A percentile compares a stretch with the other conserved stretches of the same genome.
These are phyloP conservation scores for human (Homo sapiens) DNA, from an alignment of 2,113 vertebrate genomes.

Conservation along the genomic window GRCh38 chr6:13479501-13480000, in stretches of 20 bases:
- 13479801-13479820: neutral
- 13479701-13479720: neutral
- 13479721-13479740: slow-evolving; percentile 15
- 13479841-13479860: neutral
- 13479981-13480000: neutral
- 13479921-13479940: neutral
- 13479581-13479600: neutral
- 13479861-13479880: neutral
- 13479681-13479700: neutral
- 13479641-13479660: neutral
- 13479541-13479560: neutral
- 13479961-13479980: neutral
- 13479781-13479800: slow-evolving; percentile 17
- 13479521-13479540: neutral
- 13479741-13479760: neutral
- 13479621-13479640: neutral
- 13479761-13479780: neutral
- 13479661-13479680: neutral
- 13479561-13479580: neutral
- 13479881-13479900: neutral
- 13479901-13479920: neutral
- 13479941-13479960: neutral
- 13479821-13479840: neutral
- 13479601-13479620: slow-evolving; percentile 27
- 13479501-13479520: neutral